These are phyloP conservation scores for Potamilus streckersoni DNA, from an alignment of 1,140 invertebrate genomes.

Conservation along the genomic window DNA sequence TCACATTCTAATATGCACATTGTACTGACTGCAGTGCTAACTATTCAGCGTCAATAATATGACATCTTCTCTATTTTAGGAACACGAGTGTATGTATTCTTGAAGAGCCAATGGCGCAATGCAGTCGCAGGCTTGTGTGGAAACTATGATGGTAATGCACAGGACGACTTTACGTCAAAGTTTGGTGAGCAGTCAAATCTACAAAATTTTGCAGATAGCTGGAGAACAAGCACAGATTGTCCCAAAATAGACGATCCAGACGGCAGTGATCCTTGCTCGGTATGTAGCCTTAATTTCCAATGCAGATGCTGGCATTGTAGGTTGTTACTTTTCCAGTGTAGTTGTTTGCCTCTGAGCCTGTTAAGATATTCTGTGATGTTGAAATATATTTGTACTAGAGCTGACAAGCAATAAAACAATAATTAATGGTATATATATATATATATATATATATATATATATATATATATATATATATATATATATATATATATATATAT, in stretches of 20 bases:
- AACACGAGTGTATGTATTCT: constrained; percentile 32
- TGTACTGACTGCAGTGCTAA: neutral
- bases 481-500: no score
- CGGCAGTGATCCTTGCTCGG: constrained; percentile 71
- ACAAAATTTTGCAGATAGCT: constrained; percentile 81
- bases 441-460: no score
- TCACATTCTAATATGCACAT: no score
- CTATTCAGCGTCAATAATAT: neutral
- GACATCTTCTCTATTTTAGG: constrained; percentile 15
- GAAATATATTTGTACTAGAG: neutral
- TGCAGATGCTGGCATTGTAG: no score
- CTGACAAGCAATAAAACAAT: neutral
- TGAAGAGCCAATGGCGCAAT: constrained; percentile 22
- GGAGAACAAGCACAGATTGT: constrained; percentile 79
- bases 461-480: no score
- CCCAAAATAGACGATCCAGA: constrained; percentile 68
- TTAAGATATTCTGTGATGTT: neutral
- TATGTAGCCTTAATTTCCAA: constrained; percentile 21
- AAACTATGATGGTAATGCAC: constrained; percentile 28
- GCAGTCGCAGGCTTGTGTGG: constrained; percentile 36
- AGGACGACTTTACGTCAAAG: constrained; percentile 72
- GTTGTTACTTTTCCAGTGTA: no score
- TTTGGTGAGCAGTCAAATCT: constrained; percentile 70
- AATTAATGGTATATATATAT: no score
- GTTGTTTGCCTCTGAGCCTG: neutral